Evolutionary conservation across 2,113 vertebrate genomes (phyloP), one percentile per base, ranked within the genome.

Genomic region (Grallaria varia): DNA sequence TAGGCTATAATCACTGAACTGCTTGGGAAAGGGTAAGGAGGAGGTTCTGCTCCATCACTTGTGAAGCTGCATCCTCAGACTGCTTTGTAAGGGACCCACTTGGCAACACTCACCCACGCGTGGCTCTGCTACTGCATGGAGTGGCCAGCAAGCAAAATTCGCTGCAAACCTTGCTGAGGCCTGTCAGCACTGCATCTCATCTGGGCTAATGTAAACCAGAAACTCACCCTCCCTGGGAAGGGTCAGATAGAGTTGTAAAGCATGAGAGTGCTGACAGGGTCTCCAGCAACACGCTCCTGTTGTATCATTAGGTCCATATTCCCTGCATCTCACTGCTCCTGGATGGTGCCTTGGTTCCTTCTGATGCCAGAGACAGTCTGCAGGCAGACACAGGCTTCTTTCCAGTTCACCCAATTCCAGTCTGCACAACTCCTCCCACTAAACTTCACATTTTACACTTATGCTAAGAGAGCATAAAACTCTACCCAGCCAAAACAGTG

Each of bases 181-280:
- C 94, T 97, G 97, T 97, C 97, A 96, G 75, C 96, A 55, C 94
- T 19, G 44, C 92, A 62, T 93, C 89, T 93, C 90, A 56, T 93
- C 88, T 72, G 87, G 69, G 67, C 77, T 97, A 97, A 97, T 95
- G 79, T 6, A 95, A 97, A 97, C 83, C 97, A 97, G 96, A 96
- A 67, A 45, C 66, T 96, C 91, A 81, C 62, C 69, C 94, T 89
- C 75, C 73, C 79, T 30, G 2, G 86, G 72, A 94, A 66, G 87
- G 96, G 93, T 96, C 95, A 96, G 91, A 96, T 80, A 89, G 10
- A 95, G 94, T 80, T 96, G 96, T 97, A 96, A 97, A 97, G 63
- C 84, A 88, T 12, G 27, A 89, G 66, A 71, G 94, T 85, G 97
- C 55, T 97, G 97, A 97, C 96, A 97, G 60, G 87, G 89, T 87